Evolutionary conservation across 2,797 vertebrate genomes (phyloP).

Genomic region (Macroramphosus scolopax): DNA sequence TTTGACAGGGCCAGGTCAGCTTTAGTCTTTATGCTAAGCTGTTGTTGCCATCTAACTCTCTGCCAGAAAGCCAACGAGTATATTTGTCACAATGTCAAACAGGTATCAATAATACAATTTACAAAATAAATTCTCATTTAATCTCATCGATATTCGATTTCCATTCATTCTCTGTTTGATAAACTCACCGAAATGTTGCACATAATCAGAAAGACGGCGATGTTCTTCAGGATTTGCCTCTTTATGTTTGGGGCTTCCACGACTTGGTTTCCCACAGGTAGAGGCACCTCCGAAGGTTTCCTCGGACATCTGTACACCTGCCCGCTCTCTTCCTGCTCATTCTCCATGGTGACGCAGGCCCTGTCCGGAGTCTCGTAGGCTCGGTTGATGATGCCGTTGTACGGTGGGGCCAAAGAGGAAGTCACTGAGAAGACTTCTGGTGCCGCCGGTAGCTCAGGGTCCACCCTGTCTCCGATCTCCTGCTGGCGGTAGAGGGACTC

Average conservation of each 20-base stretch:
- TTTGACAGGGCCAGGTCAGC: too few species aligned
- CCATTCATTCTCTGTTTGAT: neutral
- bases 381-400: conserved; percentile 77
- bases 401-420: conserved; percentile 65
- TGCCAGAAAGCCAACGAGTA: neutral
- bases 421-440: conserved; percentile 84
- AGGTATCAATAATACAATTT: too few species aligned
- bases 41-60: too few species aligned
- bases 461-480: conserved; percentile 48
- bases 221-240: conserved; percentile 88
- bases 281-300: conserved; percentile 54
- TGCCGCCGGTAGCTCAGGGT: conserved; percentile 54
- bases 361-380: conserved; percentile 58
- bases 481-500: conserved; percentile 88
- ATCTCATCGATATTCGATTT: neutral
- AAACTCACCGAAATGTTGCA: conserved; percentile 93
- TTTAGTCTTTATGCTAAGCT: too few species aligned
- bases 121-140: too few species aligned
- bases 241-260: conserved; percentile 59
- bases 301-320: conserved; percentile 51
- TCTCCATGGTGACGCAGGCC: conserved; percentile 55
- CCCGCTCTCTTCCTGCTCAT: conserved; percentile 53
- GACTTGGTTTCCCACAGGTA: conserved; percentile 37
- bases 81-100: too few species aligned
- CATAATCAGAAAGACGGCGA: conserved; percentile 89